Conservation (phyloP, 2,888 invertebrate genomes). For the Drosophila formosana region DNA sequence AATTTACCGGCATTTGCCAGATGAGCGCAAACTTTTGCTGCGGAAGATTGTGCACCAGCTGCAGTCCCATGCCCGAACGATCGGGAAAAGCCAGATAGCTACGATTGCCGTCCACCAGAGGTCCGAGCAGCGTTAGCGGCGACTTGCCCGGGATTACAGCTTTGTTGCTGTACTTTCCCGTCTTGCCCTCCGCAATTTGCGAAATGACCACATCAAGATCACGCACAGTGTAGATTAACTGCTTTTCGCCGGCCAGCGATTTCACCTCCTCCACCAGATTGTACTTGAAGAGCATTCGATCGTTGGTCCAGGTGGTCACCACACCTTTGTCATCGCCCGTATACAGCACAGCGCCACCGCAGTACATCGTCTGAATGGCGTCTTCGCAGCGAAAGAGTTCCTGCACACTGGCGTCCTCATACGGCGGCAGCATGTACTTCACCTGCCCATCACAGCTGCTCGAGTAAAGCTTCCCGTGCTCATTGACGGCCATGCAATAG, state of each 20-base stretch:
- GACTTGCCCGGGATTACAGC: conserved; percentile 83
- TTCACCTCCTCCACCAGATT: conserved; percentile 85
- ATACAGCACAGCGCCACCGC: conserved; percentile 79
- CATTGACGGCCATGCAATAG: conserved; percentile 82
- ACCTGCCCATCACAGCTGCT: conserved; percentile 85
- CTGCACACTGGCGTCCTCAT: conserved; percentile 68
- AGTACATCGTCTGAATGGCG: conserved; percentile 83
- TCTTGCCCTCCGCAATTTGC: conserved; percentile 76
- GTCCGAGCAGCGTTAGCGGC: conserved; percentile 83
- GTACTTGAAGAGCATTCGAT: conserved; percentile 84
- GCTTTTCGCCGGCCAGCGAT: conserved; percentile 82
- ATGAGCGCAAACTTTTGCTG: conserved; percentile 74
- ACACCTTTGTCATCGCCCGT: conserved; percentile 85
- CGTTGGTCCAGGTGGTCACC: conserved; percentile 84
- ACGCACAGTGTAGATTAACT: conserved; percentile 83
- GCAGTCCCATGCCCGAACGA: conserved; percentile 82
- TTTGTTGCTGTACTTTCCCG: conserved; percentile 84
- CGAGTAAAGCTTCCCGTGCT: conserved; percentile 84
- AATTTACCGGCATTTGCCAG: conserved; percentile 76
- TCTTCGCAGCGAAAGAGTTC: conserved; percentile 82
- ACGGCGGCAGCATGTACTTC: conserved; percentile 82
- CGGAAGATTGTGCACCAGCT: conserved; percentile 77
- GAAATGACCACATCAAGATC: conserved; percentile 84
- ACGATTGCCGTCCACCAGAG: conserved; percentile 70
- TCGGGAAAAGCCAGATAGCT: conserved; percentile 83